Base-by-base conservation (phyloP, 2,888 invertebrate genomes). In the Allacma fusca region DNA sequence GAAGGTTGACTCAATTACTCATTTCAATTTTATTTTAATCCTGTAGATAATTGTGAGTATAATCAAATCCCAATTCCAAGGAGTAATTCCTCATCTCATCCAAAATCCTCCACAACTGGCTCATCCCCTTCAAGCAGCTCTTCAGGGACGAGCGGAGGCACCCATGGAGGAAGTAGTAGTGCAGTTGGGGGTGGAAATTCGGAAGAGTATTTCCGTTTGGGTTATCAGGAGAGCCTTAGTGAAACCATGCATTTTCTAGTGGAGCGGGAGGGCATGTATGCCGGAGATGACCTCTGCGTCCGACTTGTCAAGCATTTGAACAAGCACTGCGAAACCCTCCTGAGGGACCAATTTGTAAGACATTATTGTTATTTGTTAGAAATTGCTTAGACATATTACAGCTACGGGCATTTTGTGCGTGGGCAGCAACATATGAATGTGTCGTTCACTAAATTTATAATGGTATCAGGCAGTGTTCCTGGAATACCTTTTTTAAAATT, bases 191-290 rank as follows among this genome's bases (percentile, higher is more conserved):
- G 40, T 0, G 26, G 64, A n/a, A 74, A 64, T 26, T 24, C 64
- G 19, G 85, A 87, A 5, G 89, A 90, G 72, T 88, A 91, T 82
- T 95, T 92, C 87, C 90, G 92, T 76, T 90, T 94, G 23, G 97
- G 97, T 1, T 97, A 92, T 88, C 94, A 94, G 86, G 97, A 96
- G 87, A 97, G 97, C 83, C 91, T 94, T 86, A 92, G 93, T 74
- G 97, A 97, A 87, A 92, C 94, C 0, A 92, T 96, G 88, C 91
- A 95, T 84, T 97, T 94, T 87, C 91, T 97, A 71, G 93, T 94
- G 26, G 96, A 96, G 85, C 91, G 92, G 12, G 93, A 94, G 85
- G 94, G 93, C 1, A 76, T 81, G 65, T 80, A 90, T 74, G 91
- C 92, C 0, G 89, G 91, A n/a, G 95, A 96, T 85, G 91, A 92